Evolutionary conservation across 37 sponge, comb jelly and placozoan species (phyloP).

Genomic region (Lycopodina hypogea): DNA sequence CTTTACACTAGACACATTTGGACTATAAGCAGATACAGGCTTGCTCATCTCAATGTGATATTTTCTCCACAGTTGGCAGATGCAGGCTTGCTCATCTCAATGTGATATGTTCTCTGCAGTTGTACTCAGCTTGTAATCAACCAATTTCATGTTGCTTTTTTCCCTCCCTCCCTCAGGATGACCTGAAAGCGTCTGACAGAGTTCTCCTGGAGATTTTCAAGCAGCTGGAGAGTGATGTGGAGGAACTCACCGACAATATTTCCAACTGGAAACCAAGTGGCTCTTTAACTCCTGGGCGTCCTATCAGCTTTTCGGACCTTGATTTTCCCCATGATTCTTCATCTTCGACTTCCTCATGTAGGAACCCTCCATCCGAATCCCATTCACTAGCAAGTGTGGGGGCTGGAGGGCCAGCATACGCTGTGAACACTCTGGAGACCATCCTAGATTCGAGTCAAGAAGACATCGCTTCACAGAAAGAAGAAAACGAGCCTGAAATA

Average conservation of each 20-base stretch:
- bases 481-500: neutral
- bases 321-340: neutral
- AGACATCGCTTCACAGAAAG: neutral
- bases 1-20: no score
- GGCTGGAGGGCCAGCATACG: no score
- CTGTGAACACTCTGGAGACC: slow-evolving; percentile 7
- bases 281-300: neutral
- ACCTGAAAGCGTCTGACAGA: slow-evolving; percentile 47
- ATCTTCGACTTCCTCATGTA: neutral
- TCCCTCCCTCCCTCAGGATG: slow-evolving; percentile 20
- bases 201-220: slow-evolving; percentile 40
- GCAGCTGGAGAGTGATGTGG: slow-evolving; percentile 42
- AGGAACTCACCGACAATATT: slow-evolving; percentile 25
- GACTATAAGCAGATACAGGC: no score
- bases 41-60: no score
- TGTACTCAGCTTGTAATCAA: no score
- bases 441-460: neutral
- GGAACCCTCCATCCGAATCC: neutral
- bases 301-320: slow-evolving; percentile 3
- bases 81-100: no score
- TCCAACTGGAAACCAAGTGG: slow-evolving; percentile 1
- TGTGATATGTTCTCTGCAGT: no score
- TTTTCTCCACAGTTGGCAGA: no score
- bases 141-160: no score
- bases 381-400: no score